Evolutionary conservation across 2,113 vertebrate species (phyloP), one percentile per base, ranked within the genome.

Genomic region (Camelus dromedarius): DNA sequence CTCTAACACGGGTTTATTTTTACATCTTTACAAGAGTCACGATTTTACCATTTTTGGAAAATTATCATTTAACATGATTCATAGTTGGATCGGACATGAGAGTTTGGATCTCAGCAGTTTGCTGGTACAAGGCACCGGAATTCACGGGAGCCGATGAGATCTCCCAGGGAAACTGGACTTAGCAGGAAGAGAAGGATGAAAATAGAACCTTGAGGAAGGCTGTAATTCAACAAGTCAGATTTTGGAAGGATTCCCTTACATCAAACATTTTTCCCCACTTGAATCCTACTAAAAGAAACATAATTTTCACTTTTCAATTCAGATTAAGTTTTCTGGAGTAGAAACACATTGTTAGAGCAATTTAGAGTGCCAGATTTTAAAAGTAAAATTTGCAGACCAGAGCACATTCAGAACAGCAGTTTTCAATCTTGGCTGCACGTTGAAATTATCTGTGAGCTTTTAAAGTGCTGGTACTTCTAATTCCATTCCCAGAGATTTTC

Each of bases 281-380:
- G 6, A 92, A 82, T 81, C 86, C 32, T 70, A 64, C 26, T 66
- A 64, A 83, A 52, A 66, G 14, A 54, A 83, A 69, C 16, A 22
- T 18, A 76, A 32, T 50, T 93, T 86, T 93, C 26, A 95, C 46
- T 93, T 90, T 9, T 48, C 16, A 87, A 50, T 77, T 93, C 16
- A 82, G 60, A 18, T 86, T 46, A 86, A 46, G 7, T 5, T 35
- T 83, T 92, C 32, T 20, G 19, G 46, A 86, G 9, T 38, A 90
- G 28, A 89, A 82, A 60, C 12, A 64, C 2, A 48, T 54, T 80
- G 15, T 6, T 66, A 93, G 62, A 48, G 3, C 12, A 77, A 75
- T 48, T 60, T 80, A 75, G 20, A 86, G 64, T 62, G 19, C 32
- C 15, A 56, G 12, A 75, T 54, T 64, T 72, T 75, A 46, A 80